A percentile compares a stretch with the other conserved stretches of the same genome.
phyloP scores from a whole-genome alignment of 2,888 invertebrate genomes.

The Bellardia pandia region DNA sequence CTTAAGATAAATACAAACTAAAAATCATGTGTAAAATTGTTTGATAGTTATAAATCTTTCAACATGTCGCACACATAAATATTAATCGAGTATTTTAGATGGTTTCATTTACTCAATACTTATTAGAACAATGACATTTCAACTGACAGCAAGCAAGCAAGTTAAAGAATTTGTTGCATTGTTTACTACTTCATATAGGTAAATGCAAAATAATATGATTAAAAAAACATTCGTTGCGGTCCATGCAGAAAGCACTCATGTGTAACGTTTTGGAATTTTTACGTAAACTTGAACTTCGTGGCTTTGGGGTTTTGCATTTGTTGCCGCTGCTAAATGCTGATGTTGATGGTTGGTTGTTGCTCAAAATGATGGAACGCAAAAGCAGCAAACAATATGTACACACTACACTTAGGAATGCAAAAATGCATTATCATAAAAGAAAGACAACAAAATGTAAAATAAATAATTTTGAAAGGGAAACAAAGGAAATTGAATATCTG shows the following conservation, averaged over 20 bases:
- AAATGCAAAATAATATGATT: slow-evolving; percentile 38
- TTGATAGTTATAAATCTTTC: neutral
- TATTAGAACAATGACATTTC: slow-evolving; percentile 59
- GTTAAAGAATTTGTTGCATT: slow-evolving; percentile 19
- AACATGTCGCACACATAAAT: neutral
- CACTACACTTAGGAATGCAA: slow-evolving; percentile 67
- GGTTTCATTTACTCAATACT: neutral
- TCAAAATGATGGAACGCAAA: slow-evolving; percentile 12
- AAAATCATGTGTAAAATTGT: slow-evolving; percentile 33
- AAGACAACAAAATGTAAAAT: slow-evolving; percentile 8
- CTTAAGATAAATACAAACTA: slow-evolving; percentile 8
- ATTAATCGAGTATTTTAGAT: slow-evolving; percentile 20
- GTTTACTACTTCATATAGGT: neutral
- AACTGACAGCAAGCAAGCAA: neutral
- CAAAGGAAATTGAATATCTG: slow-evolving; percentile 70
- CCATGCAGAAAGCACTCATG: slow-evolving; percentile 67
- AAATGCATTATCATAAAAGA: slow-evolving; percentile 42
- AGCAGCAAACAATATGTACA: slow-evolving; percentile 40
- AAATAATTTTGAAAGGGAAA: slow-evolving; percentile 68
- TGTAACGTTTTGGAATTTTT: slow-evolving; percentile 70
- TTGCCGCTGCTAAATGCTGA: neutral
- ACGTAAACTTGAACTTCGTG: slow-evolving; percentile 73
- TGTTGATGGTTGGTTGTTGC: too few relatives aligned
- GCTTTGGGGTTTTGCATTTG: slow-evolving; percentile 63
- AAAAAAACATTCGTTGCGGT: slow-evolving; percentile 61